phyloP scores from a whole-genome alignment of 2,797 vertebrate species.

The Premnoplex brunnescens region DNA sequence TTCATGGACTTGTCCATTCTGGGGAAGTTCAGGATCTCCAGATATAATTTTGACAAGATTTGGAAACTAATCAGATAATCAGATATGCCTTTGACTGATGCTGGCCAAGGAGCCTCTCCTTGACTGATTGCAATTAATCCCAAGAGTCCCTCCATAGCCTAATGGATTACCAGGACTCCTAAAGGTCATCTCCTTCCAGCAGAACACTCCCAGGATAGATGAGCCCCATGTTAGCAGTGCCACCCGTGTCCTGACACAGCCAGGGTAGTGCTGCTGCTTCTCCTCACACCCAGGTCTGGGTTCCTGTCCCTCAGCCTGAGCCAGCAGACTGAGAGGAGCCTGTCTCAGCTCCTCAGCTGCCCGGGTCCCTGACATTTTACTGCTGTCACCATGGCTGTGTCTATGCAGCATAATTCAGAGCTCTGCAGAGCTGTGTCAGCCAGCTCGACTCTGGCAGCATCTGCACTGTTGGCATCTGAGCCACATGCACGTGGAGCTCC shows the following conservation, averaged over 20 bases:
- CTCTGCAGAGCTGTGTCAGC: background rate
- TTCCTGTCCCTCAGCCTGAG: background rate
- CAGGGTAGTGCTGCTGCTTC: background rate
- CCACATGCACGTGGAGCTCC: background rate
- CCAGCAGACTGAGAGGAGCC: conserved; percentile 52
- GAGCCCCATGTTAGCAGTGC: background rate
- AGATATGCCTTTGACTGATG: background rate
- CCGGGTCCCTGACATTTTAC: background rate
- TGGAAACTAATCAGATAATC: background rate
- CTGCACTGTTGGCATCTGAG: background rate
- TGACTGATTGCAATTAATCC: background rate
- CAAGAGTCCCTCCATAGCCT: background rate
- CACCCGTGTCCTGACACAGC: background rate
- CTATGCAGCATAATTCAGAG: background rate
- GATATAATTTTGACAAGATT: background rate
- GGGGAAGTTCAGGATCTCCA: background rate
- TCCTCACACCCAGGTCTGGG: background rate
- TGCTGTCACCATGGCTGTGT: background rate
- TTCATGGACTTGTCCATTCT: background rate
- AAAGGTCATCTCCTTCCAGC: background rate
- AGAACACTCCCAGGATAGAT: background rate
- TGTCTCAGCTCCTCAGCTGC: background rate
- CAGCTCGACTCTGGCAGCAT: background rate
- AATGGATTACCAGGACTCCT: background rate
- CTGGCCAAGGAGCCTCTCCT: background rate